These are phyloP conservation scores for Lasius platythorax DNA, from an alignment of 2,888 invertebrate species.

Conservation along the genomic window DNA sequence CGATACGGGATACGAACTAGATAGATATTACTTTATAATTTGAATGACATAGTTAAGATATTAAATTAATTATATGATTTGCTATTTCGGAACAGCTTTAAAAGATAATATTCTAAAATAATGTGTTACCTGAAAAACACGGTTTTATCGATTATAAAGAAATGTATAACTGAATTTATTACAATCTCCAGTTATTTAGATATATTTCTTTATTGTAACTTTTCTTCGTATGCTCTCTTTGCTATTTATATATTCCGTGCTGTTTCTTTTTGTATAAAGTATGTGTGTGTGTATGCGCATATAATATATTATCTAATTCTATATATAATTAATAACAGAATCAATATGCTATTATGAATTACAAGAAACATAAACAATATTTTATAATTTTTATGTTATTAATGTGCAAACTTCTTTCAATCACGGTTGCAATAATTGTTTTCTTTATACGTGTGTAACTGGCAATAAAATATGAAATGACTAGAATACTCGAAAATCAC, in stretches of 20 bases:
- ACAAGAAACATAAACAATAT: slow-evolving; percentile 4
- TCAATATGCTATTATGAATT: slow-evolving; percentile 15
- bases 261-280: not conserved
- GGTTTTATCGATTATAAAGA: not conserved
- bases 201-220: not conserved
- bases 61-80: not conserved
- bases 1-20: too few relatives aligned
- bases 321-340: slow-evolving; percentile 13
- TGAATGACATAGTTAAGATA: not conserved
- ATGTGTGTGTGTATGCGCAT: not conserved
- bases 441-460: not conserved
- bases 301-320: not conserved
- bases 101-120: not conserved
- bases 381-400: slow-evolving; percentile 29
- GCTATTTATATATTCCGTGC: not conserved
- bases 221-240: not conserved
- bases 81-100: not conserved
- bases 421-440: slow-evolving; percentile 15
- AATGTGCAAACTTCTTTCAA: slow-evolving; percentile 12
- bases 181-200: not conserved
- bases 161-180: not conserved
- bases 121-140: not conserved
- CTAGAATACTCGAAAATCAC: slow-evolving; percentile 34
- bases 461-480: slow-evolving; percentile 61
- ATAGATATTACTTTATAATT: not conserved